phyloP scores from a whole-genome alignment of 2,113 vertebrate species.

The Orcinus orca region DNA sequence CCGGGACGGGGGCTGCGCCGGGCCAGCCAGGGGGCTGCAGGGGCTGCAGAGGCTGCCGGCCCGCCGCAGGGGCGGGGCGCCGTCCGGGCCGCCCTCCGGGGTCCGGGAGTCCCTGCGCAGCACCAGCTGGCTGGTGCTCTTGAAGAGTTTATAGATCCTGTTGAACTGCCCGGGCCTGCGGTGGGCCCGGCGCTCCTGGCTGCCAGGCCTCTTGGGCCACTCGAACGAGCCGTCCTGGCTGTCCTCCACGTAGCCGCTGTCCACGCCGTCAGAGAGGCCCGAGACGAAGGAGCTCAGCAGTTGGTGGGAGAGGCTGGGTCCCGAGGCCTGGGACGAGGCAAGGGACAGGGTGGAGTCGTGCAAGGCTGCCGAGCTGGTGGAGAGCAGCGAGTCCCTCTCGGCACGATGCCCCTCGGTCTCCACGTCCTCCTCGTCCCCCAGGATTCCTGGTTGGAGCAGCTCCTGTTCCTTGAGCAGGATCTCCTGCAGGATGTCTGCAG shows the following conservation, averaged over 20 bases:
- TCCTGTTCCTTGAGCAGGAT: constrained; percentile 90
- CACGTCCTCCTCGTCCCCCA: constrained; percentile 81
- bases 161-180: constrained; percentile 81
- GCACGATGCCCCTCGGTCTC: constrained; percentile 63
- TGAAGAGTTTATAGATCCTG: constrained; percentile 90
- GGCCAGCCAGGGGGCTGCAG: constrained; percentile 81
- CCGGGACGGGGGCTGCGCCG: constrained; percentile 66
- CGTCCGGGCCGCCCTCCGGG: neutral
- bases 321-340: constrained; percentile 86
- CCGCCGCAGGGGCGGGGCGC: constrained; percentile 78
- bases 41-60: constrained; percentile 91
- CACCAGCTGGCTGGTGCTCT: constrained; percentile 84
- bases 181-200: constrained; percentile 66
- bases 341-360: constrained; percentile 81
- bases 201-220: constrained; percentile 43
- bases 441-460: constrained; percentile 72
- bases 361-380: constrained; percentile 83
- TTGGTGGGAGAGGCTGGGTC: constrained; percentile 81
- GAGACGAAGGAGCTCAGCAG: constrained; percentile 89
- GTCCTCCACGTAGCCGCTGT: constrained; percentile 95
- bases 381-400: constrained; percentile 80
- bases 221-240: constrained; percentile 85
- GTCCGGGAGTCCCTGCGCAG: constrained; percentile 75
- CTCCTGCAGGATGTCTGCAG: constrained; percentile 90
- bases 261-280: constrained; percentile 88